Base-by-base conservation (phyloP, 2,888 invertebrate species). In the Thymelicus sylvestris region DNA sequence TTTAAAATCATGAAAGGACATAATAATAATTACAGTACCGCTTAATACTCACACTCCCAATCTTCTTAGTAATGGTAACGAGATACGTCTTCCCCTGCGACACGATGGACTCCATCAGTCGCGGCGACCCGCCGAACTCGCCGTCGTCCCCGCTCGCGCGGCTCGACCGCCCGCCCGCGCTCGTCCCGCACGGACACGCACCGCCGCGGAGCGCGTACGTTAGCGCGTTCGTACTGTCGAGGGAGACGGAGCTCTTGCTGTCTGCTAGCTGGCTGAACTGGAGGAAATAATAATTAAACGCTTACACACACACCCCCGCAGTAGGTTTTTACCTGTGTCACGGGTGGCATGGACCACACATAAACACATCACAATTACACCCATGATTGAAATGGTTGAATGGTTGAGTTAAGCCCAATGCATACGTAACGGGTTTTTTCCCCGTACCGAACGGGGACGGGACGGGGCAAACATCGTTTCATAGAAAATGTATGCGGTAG, bases 81-180 rank as follows among this genome's bases (percentile, higher is more conserved):
- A 92, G 86, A 79, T 93, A 92, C 0, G 91, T 89, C 81, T 90
- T 89, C 12, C 92, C 92, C 81, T 89, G 87, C 41, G 88, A 88
- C 61, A 91, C 87, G 72, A 93, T 92, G 78, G 90, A 89, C 86
- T 92, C 91, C 92, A 92, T 93, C 73, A 91, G 87, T 0, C 90
- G 73, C 1, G 92, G 92, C 67, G 82, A 78, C 76, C 80, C 78
- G 69, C 73, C 74, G 61, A 75, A 81, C 74, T 85, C 85, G 73
- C 82, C 87, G 73, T 83, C 85, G 59, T 67, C 66, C 48, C 64
- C 66, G 44, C 75, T 65, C 50, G 74, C 66, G 24, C 70, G 78
- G 52, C 72, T 79, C 64, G 77, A 76, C 62, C 68, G 71, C 47
- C 79, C 75, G 70, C 75, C 75, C 48, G 80, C 79, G 69, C 77